Evolutionary conservation across 1,140 invertebrate genomes (phyloP).

Genomic region (Neodiprion lecontei): DNA sequence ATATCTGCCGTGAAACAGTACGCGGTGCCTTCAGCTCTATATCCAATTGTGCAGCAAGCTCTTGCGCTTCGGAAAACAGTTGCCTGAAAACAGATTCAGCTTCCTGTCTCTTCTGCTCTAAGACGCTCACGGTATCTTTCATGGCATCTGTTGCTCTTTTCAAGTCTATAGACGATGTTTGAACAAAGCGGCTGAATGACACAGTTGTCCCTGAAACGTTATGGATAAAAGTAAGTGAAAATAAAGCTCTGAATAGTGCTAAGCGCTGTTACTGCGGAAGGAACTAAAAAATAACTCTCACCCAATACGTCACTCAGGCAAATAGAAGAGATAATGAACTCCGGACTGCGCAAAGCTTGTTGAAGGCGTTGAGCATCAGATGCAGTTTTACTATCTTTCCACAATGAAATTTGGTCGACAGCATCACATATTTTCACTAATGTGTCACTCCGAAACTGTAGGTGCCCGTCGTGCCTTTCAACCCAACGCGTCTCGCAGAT

Average conservation of each 20-base stretch:
- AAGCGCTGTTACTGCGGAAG: neutral
- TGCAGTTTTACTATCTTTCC: slow-evolving; percentile 20
- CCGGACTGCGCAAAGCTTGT: slow-evolving; percentile 22
- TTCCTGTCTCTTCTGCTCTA: slow-evolving; percentile 25
- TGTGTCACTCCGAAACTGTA: slow-evolving; percentile 28
- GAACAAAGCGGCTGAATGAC: slow-evolving; percentile 30
- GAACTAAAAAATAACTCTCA: slow-evolving; percentile 17
- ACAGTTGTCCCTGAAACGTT: slow-evolving; percentile 18
- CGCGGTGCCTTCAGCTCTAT: slow-evolving; percentile 29
- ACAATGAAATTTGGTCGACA: slow-evolving; percentile 18
- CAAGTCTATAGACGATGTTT: slow-evolving; percentile 33
- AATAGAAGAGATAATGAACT: slow-evolving; percentile 26
- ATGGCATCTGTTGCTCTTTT: slow-evolving; percentile 30
- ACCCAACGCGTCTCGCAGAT: slow-evolving; percentile 36
- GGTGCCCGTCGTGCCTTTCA: slow-evolving; percentile 26
- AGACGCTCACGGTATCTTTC: slow-evolving; percentile 24
- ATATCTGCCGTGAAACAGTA: slow-evolving; percentile 19
- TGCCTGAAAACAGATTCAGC: slow-evolving; percentile 19
- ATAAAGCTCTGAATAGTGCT: neutral
- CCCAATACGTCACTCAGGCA: slow-evolving; percentile 29
- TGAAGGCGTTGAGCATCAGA: slow-evolving; percentile 23
- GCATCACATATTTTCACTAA: slow-evolving; percentile 23
- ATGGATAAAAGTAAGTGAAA: slow-evolving; percentile 2
- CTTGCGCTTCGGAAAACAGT: slow-evolving; percentile 22
- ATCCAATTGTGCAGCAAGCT: slow-evolving; percentile 20